These are phyloP conservation scores for Heterotilapia buettikoferi DNA, from an alignment of 2,113 vertebrate species.

Conservation along the genomic window DNA sequence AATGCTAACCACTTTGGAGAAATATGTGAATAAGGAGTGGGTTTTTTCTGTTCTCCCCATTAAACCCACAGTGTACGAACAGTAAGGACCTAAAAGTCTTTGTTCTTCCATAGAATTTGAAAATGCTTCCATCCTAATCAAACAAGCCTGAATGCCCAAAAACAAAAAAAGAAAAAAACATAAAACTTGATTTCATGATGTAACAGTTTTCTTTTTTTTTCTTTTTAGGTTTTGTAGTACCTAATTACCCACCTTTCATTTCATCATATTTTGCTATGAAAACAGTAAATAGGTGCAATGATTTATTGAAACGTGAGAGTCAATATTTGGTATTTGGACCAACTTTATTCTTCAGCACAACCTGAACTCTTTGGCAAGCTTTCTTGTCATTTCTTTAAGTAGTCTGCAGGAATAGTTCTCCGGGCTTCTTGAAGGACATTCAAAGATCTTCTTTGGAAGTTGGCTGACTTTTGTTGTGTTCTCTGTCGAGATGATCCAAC, in stretches of 20 bases:
- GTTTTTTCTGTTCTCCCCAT: background rate
- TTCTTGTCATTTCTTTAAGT: background rate
- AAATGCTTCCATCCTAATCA: background rate
- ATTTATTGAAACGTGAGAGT: background rate
- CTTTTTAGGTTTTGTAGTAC: background rate
- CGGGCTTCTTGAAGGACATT: background rate
- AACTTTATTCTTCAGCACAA: background rate
- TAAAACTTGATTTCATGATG: background rate
- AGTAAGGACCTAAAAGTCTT: background rate
- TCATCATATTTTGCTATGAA: background rate
- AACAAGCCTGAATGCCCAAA: background rate
- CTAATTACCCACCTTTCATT: background rate
- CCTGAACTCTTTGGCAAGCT: background rate
- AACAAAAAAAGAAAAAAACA: background rate
- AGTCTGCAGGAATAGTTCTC: background rate
- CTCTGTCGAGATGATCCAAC: background rate
- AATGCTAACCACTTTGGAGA: background rate
- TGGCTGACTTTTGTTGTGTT: background rate
- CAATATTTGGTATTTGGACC: background rate
- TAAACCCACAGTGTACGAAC: background rate
- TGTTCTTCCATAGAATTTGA: background rate
- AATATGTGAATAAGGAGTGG: background rate
- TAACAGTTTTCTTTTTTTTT: background rate
- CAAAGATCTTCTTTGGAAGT: background rate
- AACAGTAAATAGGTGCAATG: background rate